These are phyloP conservation scores for Hetaerina titia DNA, from an alignment of 2,888 invertebrate species.

Conservation along the genomic window DNA sequence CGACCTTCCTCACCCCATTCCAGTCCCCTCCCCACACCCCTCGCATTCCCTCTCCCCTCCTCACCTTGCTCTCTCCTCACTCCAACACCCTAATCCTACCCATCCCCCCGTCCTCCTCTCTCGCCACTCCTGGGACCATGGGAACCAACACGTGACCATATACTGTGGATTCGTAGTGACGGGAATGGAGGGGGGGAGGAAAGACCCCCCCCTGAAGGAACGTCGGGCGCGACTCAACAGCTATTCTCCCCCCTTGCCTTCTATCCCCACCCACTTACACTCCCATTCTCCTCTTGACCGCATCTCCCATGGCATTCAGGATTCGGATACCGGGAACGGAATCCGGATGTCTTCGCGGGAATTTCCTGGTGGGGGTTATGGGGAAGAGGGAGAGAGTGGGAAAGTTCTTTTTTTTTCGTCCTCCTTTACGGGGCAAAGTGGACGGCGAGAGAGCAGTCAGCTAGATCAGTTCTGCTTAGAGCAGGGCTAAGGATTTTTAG, in stretches of 20 bases:
- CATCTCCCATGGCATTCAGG: background rate
- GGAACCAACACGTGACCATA: slow-evolving; percentile 45
- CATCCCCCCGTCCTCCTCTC: background rate
- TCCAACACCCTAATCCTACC: background rate
- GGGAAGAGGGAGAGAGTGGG: background rate
- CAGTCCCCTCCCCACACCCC: background rate
- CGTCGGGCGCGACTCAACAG: background rate
- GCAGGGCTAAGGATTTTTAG: background rate
- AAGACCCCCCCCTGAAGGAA: no score
- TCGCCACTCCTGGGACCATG: background rate
- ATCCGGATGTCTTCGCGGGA: background rate
- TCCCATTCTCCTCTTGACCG: background rate
- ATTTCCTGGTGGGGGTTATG: background rate
- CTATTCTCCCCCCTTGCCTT: background rate
- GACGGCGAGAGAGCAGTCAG: background rate
- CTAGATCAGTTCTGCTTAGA: background rate
- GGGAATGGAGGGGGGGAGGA: background rate
- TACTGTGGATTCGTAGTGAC: background rate
- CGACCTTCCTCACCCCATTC: background rate
- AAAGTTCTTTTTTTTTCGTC: background rate
- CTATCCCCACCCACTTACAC: background rate
- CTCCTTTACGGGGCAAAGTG: background rate
- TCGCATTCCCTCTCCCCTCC: background rate
- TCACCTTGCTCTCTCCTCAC: background rate
- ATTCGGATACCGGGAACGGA: background rate